Base-by-base conservation (phyloP, 2,113 vertebrate genomes). In the Syrrhaptes paradoxus region DNA sequence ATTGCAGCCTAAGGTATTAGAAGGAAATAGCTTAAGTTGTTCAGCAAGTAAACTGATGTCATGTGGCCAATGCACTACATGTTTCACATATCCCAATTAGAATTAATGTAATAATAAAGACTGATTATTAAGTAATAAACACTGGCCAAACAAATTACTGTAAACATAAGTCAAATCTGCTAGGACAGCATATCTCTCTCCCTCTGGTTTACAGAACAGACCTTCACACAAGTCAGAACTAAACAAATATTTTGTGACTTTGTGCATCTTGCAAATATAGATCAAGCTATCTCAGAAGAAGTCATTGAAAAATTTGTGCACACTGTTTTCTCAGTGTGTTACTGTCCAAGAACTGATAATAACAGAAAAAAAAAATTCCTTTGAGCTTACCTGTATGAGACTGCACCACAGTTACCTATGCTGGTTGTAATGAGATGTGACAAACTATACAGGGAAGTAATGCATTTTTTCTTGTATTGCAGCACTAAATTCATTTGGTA, bases 1-100 rank as follows among this genome's bases (percentile, higher is more conserved):
- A 91, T 77, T 75, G 71, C 78, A 93, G 93, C 92, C 92, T 72
- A 85, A 75, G 74, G 87, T 93, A 93, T 94, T 79, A 70, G 77
- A 97, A 80, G 74, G 82, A 93, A 97, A 95, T 36, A 62, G 72
- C 73, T 81, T 36, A 78, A 96, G 97, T 97, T 89, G 95, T 97
- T 96, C 93, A 95, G 90, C 72, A 94, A 74, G 84, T 54, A 90
- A 92, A 92, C 76, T 80, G 76, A 96, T 96, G 79, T 81, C 93
- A 87, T 93, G 67, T 76, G 86, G 87, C 91, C 84, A 87, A 20
- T 49, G 63, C 46, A 63, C 55, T 88, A 86, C 52, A 73, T 75
- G 63, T 80, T 97, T 88, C 89, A 76, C 67, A 62, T 78, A 83
- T 66, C 45, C 79, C 52, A 90, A 63, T 97, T 89, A 95, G 77